Conservation (phyloP, 1,140 invertebrate species). For the Apis florea region DNA sequence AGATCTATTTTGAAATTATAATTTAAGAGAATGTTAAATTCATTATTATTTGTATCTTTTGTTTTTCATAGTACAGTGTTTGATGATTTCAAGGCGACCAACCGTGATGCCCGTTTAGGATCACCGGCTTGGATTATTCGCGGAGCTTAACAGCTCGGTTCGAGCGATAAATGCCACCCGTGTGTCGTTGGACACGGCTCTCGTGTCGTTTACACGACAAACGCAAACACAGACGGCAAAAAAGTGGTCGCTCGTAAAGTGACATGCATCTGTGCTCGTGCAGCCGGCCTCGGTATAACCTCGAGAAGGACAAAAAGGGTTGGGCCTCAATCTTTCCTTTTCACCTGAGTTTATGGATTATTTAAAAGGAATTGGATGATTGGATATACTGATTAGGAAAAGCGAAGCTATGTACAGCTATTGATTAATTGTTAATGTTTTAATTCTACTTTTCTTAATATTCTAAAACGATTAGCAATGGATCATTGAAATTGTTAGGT, state of each 20-base stretch:
- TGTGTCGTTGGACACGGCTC: conserved; percentile 52
- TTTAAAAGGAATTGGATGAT: background rate
- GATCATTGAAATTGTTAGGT: background rate
- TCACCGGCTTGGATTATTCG: conserved; percentile 33
- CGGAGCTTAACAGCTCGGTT: conserved; percentile 31
- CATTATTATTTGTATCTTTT: no score
- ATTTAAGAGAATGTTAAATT: no score
- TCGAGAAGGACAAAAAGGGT: conserved; percentile 3
- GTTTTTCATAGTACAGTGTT: background rate
- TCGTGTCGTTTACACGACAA: conserved; percentile 62
- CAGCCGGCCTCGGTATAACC: conserved; percentile 14
- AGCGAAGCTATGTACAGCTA: background rate
- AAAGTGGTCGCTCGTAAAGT: conserved; percentile 62
- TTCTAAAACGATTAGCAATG: background rate
- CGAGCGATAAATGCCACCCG: conserved; percentile 68
- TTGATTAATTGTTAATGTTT: background rate
- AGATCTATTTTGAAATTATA: no score
- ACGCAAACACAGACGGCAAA: conserved; percentile 72
- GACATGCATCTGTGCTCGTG: conserved; percentile 41
- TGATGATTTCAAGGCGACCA: background rate
- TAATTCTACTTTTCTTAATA: background rate
- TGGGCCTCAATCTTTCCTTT: background rate
- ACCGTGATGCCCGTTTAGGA: background rate
- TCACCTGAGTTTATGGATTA: conserved; percentile 3
- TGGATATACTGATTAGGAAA: background rate